Conservation (phyloP, 2,888 invertebrate genomes). For the Tenthredo notha region DNA sequence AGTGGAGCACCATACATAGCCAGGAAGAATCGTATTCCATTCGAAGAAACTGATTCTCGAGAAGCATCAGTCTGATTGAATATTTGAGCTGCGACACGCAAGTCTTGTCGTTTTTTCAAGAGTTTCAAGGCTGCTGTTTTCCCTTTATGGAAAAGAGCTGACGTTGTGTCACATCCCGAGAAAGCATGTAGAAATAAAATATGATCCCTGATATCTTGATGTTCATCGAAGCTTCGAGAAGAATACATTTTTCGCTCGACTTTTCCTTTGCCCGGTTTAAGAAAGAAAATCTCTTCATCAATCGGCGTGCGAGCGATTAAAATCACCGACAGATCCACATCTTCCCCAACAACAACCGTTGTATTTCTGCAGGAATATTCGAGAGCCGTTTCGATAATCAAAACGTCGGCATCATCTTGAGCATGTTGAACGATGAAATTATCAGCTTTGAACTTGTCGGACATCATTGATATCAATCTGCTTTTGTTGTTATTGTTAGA, state of each 20-base stretch:
- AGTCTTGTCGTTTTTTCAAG: constrained; percentile 35
- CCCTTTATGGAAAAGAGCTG: constrained; percentile 63
- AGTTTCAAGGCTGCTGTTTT: constrained; percentile 52
- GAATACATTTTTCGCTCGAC: constrained; percentile 52
- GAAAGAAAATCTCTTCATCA: constrained; percentile 58
- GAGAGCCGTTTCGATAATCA: constrained; percentile 56
- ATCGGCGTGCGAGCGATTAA: constrained; percentile 43
- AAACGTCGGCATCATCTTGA: constrained; percentile 51
- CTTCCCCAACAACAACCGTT: constrained; percentile 57
- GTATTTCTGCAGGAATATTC: constrained; percentile 38
- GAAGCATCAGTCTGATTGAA: constrained; percentile 52
- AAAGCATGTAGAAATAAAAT: constrained; percentile 65
- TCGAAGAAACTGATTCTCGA: constrained; percentile 51
- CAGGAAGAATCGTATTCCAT: constrained; percentile 49
- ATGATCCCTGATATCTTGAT: constrained; percentile 56
- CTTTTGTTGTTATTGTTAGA: constrained; percentile 58
- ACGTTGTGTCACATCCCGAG: constrained; percentile 65
- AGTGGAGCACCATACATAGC: constrained; percentile 51
- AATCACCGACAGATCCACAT: constrained; percentile 60
- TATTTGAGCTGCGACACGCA: constrained; percentile 50
- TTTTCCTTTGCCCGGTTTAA: constrained; percentile 59
- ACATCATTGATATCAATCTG: constrained; percentile 59
- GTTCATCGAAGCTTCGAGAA: constrained; percentile 50
- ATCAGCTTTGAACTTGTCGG: constrained; percentile 52
- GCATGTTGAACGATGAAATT: constrained; percentile 52